Conservation (phyloP, 2,113 vertebrate species). For the Psilopogon haemacephalus region DNA sequence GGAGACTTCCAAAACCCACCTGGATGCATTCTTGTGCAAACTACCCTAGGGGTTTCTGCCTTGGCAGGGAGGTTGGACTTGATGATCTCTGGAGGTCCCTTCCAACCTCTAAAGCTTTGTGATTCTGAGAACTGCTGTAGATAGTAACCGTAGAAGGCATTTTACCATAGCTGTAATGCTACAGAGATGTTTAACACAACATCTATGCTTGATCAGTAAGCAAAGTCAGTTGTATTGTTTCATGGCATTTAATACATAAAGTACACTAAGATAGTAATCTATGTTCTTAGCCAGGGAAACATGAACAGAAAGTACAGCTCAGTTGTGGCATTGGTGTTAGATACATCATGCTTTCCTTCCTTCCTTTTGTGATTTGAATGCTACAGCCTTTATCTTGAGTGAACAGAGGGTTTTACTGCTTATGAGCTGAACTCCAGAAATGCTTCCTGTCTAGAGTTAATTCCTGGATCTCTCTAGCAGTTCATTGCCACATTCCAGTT, state of each 20-base stretch:
- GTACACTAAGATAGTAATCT: neutral
- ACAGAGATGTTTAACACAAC: neutral
- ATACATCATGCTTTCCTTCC: neutral
- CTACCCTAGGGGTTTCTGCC: too few species aligned
- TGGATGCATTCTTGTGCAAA: too few species aligned
- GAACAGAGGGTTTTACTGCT: neutral
- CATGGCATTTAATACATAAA: neutral
- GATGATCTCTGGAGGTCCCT: too few species aligned
- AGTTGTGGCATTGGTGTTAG: neutral
- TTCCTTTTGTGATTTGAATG: neutral
- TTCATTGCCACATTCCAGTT: neutral
- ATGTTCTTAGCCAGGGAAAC: neutral
- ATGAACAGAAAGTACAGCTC: neutral
- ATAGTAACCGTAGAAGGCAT: neutral
- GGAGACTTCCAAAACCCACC: too few species aligned
- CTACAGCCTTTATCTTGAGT: neutral
- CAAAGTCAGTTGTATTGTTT: neutral
- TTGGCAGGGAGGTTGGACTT: too few species aligned
- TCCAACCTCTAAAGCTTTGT: too few species aligned
- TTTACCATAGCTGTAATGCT: neutral
- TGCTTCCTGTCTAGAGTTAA: neutral
- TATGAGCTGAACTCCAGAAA: neutral
- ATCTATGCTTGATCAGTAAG: neutral
- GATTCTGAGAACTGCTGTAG: neutral
- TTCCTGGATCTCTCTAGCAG: neutral